phyloP scores from a whole-genome alignment of 2,888 invertebrate genomes.

The Nymphalis urticae region DNA sequence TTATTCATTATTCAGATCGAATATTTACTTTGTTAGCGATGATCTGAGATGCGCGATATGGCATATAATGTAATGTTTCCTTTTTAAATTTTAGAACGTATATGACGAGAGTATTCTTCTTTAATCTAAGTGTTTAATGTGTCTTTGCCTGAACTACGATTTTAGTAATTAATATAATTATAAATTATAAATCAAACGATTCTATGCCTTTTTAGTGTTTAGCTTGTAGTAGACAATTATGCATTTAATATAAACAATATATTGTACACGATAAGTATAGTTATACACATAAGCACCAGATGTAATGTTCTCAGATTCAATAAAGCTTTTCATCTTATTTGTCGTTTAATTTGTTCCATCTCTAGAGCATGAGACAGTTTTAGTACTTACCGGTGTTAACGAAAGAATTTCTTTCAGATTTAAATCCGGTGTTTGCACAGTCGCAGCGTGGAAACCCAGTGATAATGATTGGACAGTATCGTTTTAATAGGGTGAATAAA shows the following conservation, averaged over 20 bases:
- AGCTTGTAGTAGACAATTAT: neutral
- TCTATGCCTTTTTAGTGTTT: neutral
- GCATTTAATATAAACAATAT: neutral
- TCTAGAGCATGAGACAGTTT: neutral
- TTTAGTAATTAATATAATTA: neutral
- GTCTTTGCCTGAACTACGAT: no score
- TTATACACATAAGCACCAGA: neutral
- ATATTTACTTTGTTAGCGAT: no score
- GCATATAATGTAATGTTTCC: no score
- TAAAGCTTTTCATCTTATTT: constrained; percentile 19
- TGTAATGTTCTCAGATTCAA: constrained; percentile 13
- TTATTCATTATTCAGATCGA: no score
- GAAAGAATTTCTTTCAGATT: constrained; percentile 59
- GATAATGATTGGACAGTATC: constrained; percentile 76
- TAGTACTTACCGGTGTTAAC: constrained; percentile 44
- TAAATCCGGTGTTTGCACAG: constrained; percentile 72
- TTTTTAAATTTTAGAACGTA: no score
- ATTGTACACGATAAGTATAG: neutral
- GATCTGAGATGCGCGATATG: no score
- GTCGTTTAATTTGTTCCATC: neutral
- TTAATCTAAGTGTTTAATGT: no score
- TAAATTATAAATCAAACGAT: neutral
- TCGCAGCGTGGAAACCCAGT: constrained; percentile 76
- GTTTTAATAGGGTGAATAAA: constrained; percentile 75
- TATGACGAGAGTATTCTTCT: no score